Evolutionary conservation across 2,888 invertebrate genomes (phyloP), one percentile per base, ranked within the genome.

Genomic region (Kuschelorhynchus macadamiae): DNA sequence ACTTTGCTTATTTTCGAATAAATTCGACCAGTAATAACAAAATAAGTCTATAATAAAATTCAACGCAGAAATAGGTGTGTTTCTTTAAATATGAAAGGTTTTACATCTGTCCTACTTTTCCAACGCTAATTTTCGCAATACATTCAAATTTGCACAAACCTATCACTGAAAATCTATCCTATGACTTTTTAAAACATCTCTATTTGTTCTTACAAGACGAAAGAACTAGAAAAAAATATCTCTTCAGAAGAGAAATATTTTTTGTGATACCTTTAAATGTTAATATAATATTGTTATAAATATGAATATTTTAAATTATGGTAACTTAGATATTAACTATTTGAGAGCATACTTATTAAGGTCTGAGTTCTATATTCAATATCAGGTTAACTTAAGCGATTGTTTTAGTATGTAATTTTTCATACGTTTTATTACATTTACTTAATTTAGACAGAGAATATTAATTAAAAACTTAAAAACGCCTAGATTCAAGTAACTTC

Each of bases 231-330:
- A 71, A 70, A 61, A 73, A 75, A 73, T 67, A 75, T 75, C 74
- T 76, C 75, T 74, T 70, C 61, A 67, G 74, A 59, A 76, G 78
- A 80, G 76, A 80, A 78, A 80, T 81, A 81, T 81, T 81, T 80
- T 81, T 81, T 81, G 81, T 81, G 81, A 81, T 81, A 81, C 79
- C 80, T 80, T 80, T 61, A 71, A 78, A 79, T 77, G 79, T 78
- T 80, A 74, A 74, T 73, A 75, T 74, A 76, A 73, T 75, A 77
- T 77, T 78, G 77, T 78, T 75, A 74, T 78, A 74, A 73, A 76
- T 77, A 77, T 78, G 77, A 77, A 76, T 77, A 78, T 76, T 77
- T 70, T 75, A 76, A 71, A 68, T 62, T 72, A 72, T 69, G 64
- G 67, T 72, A 71, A 63, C 39, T 70, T 59, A 68, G 68, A 62